phyloP scores from a whole-genome alignment of 2,113 vertebrate species.

The Nothobranchius kuhntae region DNA sequence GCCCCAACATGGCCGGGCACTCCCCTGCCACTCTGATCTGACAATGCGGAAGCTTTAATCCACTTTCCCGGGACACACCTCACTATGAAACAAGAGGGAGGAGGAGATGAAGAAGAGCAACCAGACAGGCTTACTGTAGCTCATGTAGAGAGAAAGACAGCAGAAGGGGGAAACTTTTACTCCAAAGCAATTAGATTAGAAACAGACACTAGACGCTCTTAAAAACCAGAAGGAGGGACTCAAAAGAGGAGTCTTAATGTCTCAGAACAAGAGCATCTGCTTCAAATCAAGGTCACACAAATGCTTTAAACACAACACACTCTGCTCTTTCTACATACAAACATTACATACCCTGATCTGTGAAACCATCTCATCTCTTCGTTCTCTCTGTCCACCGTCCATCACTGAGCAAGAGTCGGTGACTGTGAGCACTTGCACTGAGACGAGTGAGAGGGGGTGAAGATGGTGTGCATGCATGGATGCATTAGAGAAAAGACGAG shows the following conservation, averaged over 20 bases:
- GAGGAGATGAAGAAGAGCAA: slow-evolving; percentile 43
- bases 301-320: slow-evolving; percentile 25
- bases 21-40: slow-evolving; percentile 66
- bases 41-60: slow-evolving; percentile 56
- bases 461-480: slow-evolving; percentile 39
- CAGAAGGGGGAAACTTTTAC: slow-evolving; percentile 9
- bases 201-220: slow-evolving; percentile 33
- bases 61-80: slow-evolving; percentile 59
- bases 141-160: slow-evolving; percentile 21
- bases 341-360: slow-evolving; percentile 63
- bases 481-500: slow-evolving; percentile 32
- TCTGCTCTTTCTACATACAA: slow-evolving; percentile 9
- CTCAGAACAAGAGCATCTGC: slow-evolving; percentile 21
- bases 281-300: slow-evolving; percentile 25
- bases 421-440: slow-evolving; percentile 33
- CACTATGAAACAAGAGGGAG: slow-evolving; percentile 43
- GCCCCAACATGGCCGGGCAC: slow-evolving; percentile 74
- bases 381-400: slow-evolving; percentile 49
- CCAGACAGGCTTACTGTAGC: slow-evolving; percentile 8
- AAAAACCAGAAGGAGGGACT: slow-evolving; percentile 28
- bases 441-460: slow-evolving; percentile 23
- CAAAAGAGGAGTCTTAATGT: slow-evolving; percentile 35
- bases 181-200: slow-evolving; percentile 23
- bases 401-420: slow-evolving; percentile 28
- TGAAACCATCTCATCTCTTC: slow-evolving; percentile 52